Conservation (phyloP, 2,113 vertebrate species). For the Coregonus clupeaformis region DNA sequence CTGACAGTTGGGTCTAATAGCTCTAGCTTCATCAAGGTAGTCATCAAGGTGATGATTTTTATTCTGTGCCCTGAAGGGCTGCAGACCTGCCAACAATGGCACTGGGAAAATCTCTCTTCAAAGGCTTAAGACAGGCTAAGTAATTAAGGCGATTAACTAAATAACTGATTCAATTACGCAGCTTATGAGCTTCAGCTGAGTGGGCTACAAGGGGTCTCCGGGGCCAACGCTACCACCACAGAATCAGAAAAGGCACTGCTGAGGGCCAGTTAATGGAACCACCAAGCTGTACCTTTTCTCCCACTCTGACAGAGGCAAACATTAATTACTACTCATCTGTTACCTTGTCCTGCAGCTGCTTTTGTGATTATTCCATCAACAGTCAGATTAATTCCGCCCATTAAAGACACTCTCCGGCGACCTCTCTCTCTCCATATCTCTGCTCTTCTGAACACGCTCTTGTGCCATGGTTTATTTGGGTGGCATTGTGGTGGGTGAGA, state of each 20-base stretch:
- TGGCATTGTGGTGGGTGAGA: background rate
- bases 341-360: slow-evolving; percentile 49
- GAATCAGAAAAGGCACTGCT: too few species aligned
- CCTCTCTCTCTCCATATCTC: background rate
- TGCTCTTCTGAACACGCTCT: background rate
- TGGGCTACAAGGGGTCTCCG: slow-evolving; percentile 1
- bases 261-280: too few species aligned
- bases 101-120: slow-evolving; percentile 41
- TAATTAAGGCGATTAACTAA: slow-evolving; percentile 72
- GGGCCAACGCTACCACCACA: too few species aligned
- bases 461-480: background rate
- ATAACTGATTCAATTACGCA: slow-evolving; percentile 69
- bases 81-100: slow-evolving; percentile 40
- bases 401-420: background rate
- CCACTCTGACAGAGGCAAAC: background rate
- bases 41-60: slow-evolving; percentile 34
- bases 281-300: too few species aligned
- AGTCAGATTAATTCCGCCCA: slow-evolving; percentile 21
- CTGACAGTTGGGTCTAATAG: background rate
- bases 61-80: slow-evolving; percentile 27
- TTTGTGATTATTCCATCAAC: slow-evolving; percentile 47
- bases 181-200: slow-evolving; percentile 49
- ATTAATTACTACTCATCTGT: slow-evolving; percentile 55
- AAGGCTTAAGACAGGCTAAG: slow-evolving; percentile 56
- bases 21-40: background rate